Evolutionary conservation across 2,113 vertebrate genomes (phyloP), one percentile per base, ranked within the genome.

Genomic region (Calidris pugnax): DNA sequence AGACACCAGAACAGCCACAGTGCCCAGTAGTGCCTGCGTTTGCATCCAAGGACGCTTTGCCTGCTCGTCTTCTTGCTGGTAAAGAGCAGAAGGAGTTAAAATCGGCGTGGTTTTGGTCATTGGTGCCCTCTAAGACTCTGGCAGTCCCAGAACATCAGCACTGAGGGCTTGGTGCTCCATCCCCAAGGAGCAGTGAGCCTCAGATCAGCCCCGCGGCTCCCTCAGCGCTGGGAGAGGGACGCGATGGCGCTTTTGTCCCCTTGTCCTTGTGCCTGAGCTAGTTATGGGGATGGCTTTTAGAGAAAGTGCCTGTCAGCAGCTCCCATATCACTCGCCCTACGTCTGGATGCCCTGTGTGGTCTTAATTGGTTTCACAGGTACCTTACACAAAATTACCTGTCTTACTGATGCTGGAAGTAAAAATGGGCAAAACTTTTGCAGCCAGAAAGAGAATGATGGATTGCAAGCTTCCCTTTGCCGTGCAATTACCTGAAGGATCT

Each of bases 41-140:
- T 16, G 57, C 56, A 45, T 4, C 37, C 64, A 2, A 24, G 47
- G 48, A 10, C 0, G 2, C 4, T 16, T 14, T 75, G 20, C 17
- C 62, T 16, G 2, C 5, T 5, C 2, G 56, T 26, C 33, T 12
- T 5, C 6, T 1, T 9, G 41, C 22, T 28, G 69, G 14, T 5
- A 14, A 10, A 6, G 57, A 15, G 69, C 4, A 9, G 57, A 35
- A 43, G 77, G 47, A 43, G 3, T 5, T 4, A 2, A 8, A 14
- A 14, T 7, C 1, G 1, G 0, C 0, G 4, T 27, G 75, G 1
- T 3, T 45, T 55, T 39, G 53, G 43, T 2, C 32, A 21, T n/a
- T 8, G 12, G 20, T 4, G 37, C n/a, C 48, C 32, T 8, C 13
- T 3, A 4, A 14, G 64, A 26, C 20, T 6, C 53, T 5, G 15